A percentile compares a stretch with the other conserved stretches of the same genome.
phyloP scores from a whole-genome alignment of 35 echinoderm and acorn worm species.

The Anneissia japonica region DNA sequence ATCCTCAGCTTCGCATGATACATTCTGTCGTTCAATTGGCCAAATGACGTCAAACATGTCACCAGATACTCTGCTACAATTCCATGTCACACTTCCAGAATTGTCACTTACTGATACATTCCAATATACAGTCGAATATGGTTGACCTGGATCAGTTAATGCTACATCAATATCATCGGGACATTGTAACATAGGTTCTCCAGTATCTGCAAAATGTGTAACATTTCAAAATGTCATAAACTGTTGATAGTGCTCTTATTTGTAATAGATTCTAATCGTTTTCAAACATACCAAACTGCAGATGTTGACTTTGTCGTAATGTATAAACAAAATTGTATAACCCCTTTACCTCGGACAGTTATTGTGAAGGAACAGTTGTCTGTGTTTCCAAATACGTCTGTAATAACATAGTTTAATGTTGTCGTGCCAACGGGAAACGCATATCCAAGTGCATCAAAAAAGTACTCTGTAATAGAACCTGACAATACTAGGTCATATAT shows the following conservation, averaged over 20 bases:
- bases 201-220: neutral
- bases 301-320: too few relatives aligned
- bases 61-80: neutral
- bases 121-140: neutral
- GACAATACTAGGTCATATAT: neutral
- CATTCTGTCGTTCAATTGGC: neutral
- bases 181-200: neutral
- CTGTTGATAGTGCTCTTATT: too few relatives aligned
- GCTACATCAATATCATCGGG: neutral
- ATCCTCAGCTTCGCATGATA: neutral
- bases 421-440: neutral
- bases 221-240: too few relatives aligned
- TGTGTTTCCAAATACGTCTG: neutral
- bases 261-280: too few relatives aligned
- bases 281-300: too few relatives aligned
- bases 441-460: neutral
- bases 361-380: neutral
- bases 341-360: neutral
- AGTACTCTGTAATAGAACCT: neutral
- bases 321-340: too few relatives aligned
- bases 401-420: neutral
- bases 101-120: neutral
- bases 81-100: neutral
- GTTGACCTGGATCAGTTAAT: neutral
- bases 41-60: neutral